phyloP scores from a whole-genome alignment of 2,797 vertebrate species.

The Microtus californicus region DNA sequence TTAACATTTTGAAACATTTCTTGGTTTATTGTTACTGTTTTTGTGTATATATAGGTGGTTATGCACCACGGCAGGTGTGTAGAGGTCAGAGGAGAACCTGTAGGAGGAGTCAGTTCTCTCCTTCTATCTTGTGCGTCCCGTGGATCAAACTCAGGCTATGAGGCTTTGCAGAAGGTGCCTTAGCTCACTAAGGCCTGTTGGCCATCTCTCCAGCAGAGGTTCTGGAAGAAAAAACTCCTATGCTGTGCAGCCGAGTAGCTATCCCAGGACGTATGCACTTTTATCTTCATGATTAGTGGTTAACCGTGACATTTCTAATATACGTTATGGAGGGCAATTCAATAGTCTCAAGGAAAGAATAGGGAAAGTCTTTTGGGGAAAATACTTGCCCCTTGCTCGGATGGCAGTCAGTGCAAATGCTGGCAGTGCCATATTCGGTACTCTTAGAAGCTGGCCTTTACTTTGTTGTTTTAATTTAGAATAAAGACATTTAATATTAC shows the following conservation, averaged over 20 bases:
- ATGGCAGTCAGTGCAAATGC: slow-evolving; percentile 17
- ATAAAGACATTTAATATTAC: background rate
- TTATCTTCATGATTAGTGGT: background rate
- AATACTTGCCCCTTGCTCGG: background rate
- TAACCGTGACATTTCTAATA: background rate
- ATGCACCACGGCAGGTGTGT: background rate
- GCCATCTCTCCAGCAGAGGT: background rate
- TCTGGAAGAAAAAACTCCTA: background rate
- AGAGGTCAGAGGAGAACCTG: background rate
- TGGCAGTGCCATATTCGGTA: background rate
- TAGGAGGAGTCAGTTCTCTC: background rate
- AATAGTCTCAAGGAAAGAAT: slow-evolving; percentile 4
- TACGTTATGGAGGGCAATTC: background rate
- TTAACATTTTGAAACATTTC: background rate
- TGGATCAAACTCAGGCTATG: background rate
- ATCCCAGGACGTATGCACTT: background rate
- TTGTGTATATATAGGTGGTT: background rate
- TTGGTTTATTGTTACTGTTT: background rate
- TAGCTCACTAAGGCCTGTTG: background rate
- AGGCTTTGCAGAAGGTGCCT: accelerated
- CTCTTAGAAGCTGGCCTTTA: background rate
- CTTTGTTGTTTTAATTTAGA: background rate
- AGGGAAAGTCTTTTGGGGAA: background rate
- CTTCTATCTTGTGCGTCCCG: background rate
- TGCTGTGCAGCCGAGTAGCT: background rate